Percentiles rank a stretch among this genome's conserved stretches.
phyloP scores from a whole-genome alignment of 64 coral and sea anemone species.

The Stichodactyla mertensii region DNA sequence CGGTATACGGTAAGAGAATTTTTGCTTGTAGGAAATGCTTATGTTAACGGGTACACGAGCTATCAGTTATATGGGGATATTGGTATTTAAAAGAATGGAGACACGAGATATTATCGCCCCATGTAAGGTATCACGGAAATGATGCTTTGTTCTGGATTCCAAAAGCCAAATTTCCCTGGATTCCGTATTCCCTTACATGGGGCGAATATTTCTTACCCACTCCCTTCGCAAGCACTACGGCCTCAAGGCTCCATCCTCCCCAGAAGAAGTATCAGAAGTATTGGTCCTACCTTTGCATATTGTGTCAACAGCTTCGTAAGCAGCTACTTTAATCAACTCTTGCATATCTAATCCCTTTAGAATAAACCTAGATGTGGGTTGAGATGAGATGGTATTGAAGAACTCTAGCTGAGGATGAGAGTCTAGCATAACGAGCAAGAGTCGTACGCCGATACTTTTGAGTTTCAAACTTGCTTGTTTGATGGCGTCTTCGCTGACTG shows the following conservation, averaged over 20 bases:
- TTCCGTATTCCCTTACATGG: too few species aligned
- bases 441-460: constrained; percentile 48
- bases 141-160: too few species aligned
- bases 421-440: constrained; percentile 28
- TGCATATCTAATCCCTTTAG: constrained; percentile 9
- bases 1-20: too few species aligned
- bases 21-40: too few species aligned
- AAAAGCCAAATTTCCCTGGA: too few species aligned
- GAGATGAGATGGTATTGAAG: constrained; percentile 24
- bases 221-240: too few species aligned
- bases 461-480: constrained; percentile 12
- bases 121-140: too few species aligned
- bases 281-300: constrained; percentile 47
- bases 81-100: too few species aligned
- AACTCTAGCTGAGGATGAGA: constrained; percentile 2
- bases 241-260: neutral
- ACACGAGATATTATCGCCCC: too few species aligned
- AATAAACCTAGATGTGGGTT: constrained; percentile 31
- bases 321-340: neutral
- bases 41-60: too few species aligned
- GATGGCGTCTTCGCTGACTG: neutral
- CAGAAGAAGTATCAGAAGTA: neutral
- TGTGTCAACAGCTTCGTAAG: constrained; percentile 34
- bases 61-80: too few species aligned
- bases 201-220: too few species aligned